Evolutionary conservation across 2,113 vertebrate species (phyloP).

Genomic region (Zonotrichia leucophrys): DNA sequence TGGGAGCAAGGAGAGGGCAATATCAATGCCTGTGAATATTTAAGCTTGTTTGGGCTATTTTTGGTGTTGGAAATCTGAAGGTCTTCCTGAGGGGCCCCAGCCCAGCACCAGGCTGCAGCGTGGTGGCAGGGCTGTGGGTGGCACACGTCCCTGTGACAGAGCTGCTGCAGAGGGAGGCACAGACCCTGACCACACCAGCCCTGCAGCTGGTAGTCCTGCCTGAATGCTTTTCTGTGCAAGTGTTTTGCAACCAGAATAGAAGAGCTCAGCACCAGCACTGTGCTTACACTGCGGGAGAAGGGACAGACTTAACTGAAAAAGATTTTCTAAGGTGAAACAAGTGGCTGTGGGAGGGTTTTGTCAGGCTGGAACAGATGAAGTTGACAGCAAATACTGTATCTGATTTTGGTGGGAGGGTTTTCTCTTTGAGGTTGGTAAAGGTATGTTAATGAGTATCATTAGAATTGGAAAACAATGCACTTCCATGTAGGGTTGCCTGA

Average conservation of each 20-base stretch:
- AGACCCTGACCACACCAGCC: fast-evolving
- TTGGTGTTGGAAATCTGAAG: not conserved
- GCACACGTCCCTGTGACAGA: not conserved
- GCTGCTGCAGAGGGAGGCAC: not conserved
- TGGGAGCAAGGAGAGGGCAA: not conserved
- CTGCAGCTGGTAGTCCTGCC: not conserved
- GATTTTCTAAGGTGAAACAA: not conserved
- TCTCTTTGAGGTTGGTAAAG: not conserved
- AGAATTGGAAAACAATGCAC: not conserved
- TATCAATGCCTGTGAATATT: not conserved
- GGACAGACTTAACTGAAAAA: not conserved
- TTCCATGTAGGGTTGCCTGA: constrained; percentile 14
- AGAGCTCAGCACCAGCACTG: not conserved
- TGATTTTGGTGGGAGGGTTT: constrained; percentile 7
- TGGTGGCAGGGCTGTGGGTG: not conserved
- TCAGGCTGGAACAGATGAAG: not conserved
- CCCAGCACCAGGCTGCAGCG: not conserved
- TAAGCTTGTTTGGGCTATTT: not conserved
- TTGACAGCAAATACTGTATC: not conserved
- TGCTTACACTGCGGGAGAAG: not conserved
- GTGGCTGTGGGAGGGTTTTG: not conserved
- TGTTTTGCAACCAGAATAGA: not conserved
- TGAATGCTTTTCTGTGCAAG: not conserved
- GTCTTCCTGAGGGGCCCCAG: not conserved
- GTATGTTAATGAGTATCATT: constrained; percentile 22